These are phyloP conservation scores for Argya squamiceps DNA, from an alignment of 2,797 vertebrate species.

Conservation along the genomic window DNA sequence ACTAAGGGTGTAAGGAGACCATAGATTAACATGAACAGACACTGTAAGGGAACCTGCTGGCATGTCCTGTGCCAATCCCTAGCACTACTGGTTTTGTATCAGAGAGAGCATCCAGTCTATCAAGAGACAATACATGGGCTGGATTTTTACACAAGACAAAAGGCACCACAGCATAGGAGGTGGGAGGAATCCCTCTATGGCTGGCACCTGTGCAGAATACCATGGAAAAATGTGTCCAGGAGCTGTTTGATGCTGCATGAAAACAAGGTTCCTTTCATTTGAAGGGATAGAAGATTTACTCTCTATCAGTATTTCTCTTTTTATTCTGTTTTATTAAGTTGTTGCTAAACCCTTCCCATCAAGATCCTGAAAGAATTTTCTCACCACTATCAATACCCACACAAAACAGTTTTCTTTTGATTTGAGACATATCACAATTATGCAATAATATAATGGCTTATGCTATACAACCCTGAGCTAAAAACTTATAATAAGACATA, in stretches of 20 bases:
- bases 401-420: background rate
- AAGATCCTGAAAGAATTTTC: background rate
- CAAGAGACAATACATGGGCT: background rate
- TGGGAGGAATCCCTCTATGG: background rate
- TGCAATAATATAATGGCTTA: background rate
- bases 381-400: background rate
- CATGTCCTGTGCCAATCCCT: fast-evolving
- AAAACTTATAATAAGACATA: background rate
- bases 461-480: background rate
- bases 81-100: too few species aligned
- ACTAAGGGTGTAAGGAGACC: background rate
- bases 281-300: background rate
- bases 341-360: background rate
- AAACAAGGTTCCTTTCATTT: background rate
- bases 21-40: background rate
- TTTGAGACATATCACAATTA: background rate
- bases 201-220: background rate
- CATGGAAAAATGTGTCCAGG: background rate
- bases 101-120: background rate
- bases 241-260: background rate
- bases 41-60: background rate
- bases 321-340: background rate
- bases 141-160: background rate
- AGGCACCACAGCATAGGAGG: background rate
- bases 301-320: background rate